A percentile compares a stretch with the other conserved stretches of the same genome.
These are phyloP conservation scores for Mythimna ferrago DNA, from an alignment of 2,888 invertebrate genomes.

Conservation along the genomic window DNA sequence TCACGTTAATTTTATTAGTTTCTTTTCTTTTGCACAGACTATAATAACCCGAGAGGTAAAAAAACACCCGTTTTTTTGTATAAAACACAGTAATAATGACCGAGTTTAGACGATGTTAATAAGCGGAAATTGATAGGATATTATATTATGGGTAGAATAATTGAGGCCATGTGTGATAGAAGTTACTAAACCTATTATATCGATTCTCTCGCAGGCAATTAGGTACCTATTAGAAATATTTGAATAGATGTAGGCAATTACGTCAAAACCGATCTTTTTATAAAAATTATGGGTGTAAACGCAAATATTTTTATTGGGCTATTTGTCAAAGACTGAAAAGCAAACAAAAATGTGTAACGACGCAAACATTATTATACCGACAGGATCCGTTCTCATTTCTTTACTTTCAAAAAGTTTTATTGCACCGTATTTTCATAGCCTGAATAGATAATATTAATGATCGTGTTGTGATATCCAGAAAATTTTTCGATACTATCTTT, in stretches of 20 bases:
- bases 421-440: constrained; percentile 24
- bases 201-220: background rate
- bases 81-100: background rate
- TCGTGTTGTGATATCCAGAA: background rate
- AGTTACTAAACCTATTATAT: background rate
- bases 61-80: constrained; percentile 1
- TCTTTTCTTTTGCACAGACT: constrained; percentile 13
- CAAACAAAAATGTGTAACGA: constrained; percentile 2
- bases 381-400: constrained; percentile 33
- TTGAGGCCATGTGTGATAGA: background rate
- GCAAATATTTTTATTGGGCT: constrained; percentile 39
- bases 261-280: constrained; percentile 43
- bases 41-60: background rate
- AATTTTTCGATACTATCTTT: background rate
- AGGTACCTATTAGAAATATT: constrained; percentile 1
- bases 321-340: constrained; percentile 23
- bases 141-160: background rate
- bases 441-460: constrained; percentile 8
- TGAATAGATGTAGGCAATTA: constrained; percentile 8
- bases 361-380: constrained; percentile 14
- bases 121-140: background rate
- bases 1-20: constrained; percentile 38
- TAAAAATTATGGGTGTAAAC: constrained; percentile 36
- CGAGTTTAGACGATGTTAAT: constrained; percentile 4
- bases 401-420: constrained; percentile 18